Evolutionary conservation across 2,797 vertebrate genomes (phyloP), one percentile per base, ranked within the genome.

Genomic region (Gadopsis marmoratus): DNA sequence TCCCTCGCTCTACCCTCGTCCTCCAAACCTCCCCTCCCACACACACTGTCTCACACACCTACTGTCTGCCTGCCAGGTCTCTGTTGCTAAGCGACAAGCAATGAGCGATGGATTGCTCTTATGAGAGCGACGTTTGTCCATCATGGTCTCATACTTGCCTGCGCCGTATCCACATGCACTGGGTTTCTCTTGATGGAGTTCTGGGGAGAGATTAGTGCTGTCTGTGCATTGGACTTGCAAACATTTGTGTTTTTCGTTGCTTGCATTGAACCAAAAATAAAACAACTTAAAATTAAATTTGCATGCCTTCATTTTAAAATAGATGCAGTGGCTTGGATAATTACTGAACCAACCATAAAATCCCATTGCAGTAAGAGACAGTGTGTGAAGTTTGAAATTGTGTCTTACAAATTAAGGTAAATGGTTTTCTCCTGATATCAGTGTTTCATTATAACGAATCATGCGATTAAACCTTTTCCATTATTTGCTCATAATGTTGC

Each of bases 41-140:
- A 91, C 91, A 55, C 88, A 79, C 79, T 74, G 84, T 92, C 90
- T 93, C 93, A 88, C 93, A 94, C 94, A 95, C 94, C 94, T 94
- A 94, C 94, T 88, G 94, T 95, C 94, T 95, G 94, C 93, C 93
- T 86, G 92, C 92, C 94, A 94, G 93, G 92, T 95, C 93, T 94
- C 91, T 95, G 95, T 96, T 96, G 95, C 95, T 95, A 95, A 89
- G 95, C 94, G 90, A 96, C 95, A 92, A 82, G 91, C 88, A 73
- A 82, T 86, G 92, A 94, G 90, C 75, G 78, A 91, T 93, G 93
- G 92, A 93, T 93, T 94, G 93, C 93, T 95, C 93, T 94, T 95
- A 91, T 89, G 91, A 93, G 89, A 93, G 93, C 87, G 90, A 93
- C 92, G 87, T 94, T 94, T 94, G 94, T 95, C 93, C 93, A 82